phyloP scores from a whole-genome alignment of 2,888 invertebrate species.

The Ferrisia virgata region DNA sequence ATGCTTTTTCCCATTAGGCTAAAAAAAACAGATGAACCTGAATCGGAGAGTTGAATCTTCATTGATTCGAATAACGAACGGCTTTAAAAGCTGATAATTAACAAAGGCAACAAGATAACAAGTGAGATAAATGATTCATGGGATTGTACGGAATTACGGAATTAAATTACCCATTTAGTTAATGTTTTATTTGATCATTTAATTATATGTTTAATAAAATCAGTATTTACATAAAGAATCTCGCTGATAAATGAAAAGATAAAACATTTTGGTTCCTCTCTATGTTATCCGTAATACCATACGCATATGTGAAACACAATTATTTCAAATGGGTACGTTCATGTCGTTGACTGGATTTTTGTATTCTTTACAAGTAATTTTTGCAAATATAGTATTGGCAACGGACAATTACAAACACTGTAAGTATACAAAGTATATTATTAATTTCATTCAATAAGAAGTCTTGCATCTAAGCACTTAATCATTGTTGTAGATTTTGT shows the following conservation, averaged over 20 bases:
- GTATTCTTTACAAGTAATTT: conserved; percentile 26
- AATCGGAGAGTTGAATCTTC: neutral
- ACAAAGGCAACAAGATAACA: neutral
- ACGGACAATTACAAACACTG: neutral
- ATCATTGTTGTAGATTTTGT: conserved; percentile 47
- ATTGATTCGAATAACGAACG: neutral
- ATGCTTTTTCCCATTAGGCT: too few species aligned
- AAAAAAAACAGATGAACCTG: neutral
- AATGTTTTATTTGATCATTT: neutral
- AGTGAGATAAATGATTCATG: neutral
- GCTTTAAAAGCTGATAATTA: neutral
- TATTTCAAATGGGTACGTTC: conserved; percentile 33
- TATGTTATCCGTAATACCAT: conserved; percentile 32
- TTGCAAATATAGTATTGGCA: neutral
- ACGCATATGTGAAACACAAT: neutral
- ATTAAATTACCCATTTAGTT: neutral
- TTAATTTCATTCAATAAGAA: neutral
- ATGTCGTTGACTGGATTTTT: neutral
- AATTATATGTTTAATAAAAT: neutral
- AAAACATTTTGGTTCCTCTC: neutral
- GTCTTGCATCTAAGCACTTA: neutral
- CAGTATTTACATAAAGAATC: neutral
- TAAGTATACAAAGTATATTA: neutral
- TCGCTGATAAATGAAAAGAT: neutral
- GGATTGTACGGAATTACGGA: neutral